Evolutionary conservation across 2,113 vertebrate species (phyloP).

Genomic region (Chlamydotis undulata): DNA sequence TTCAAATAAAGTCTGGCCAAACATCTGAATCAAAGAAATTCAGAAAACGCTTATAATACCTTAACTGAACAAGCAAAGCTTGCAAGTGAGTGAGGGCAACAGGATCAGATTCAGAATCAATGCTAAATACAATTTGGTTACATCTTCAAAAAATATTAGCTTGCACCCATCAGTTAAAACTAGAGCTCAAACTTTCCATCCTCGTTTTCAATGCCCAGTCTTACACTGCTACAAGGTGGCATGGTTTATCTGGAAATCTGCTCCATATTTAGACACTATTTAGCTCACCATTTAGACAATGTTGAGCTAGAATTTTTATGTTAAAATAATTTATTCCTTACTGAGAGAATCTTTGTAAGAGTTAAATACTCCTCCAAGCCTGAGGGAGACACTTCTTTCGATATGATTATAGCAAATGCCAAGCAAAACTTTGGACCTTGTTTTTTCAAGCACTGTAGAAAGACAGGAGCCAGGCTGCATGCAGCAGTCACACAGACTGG

Average conservation of each 20-base stretch:
- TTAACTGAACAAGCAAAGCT: background rate
- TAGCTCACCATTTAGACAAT: background rate
- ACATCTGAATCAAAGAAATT: background rate
- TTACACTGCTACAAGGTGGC: background rate
- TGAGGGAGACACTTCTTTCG: background rate
- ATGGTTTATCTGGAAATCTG: background rate
- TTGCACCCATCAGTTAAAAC: background rate
- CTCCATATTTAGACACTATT: background rate
- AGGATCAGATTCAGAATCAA: background rate
- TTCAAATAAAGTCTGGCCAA: background rate
- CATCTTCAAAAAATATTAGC: background rate
- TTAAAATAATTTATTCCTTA: background rate
- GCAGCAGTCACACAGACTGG: background rate
- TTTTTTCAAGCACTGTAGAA: background rate
- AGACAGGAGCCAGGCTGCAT: background rate
- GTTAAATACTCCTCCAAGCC: background rate
- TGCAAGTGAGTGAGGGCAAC: background rate
- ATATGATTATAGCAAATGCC: background rate
- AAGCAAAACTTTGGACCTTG: background rate
- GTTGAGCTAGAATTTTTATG: background rate
- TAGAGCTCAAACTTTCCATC: background rate
- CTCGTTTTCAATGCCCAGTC: background rate
- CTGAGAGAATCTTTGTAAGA: background rate
- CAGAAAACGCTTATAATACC: background rate
- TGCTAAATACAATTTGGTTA: background rate